Percentiles rank a stretch among this genome's conserved stretches.
phyloP scores from a whole-genome alignment of 2,888 invertebrate species.

The Hirtodrosophila alboralis region DNA sequence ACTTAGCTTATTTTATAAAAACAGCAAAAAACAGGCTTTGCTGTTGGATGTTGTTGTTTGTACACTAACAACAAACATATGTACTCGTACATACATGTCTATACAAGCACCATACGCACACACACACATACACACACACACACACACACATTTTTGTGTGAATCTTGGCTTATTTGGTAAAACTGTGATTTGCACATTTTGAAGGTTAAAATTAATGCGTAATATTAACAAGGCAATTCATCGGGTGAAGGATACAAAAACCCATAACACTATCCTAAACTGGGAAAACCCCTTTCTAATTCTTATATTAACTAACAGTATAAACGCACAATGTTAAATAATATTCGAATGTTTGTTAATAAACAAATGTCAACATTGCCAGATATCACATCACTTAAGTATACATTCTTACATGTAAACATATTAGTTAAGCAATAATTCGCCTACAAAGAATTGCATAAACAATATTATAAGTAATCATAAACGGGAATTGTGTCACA shows the following conservation, averaged over 20 bases:
- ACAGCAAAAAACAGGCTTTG: constrained; percentile 5
- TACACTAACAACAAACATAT: constrained; percentile 19
- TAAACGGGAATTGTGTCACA: constrained; percentile 1
- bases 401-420: neutral
- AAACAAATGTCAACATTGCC: constrained; percentile 14
- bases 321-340: no score
- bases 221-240: constrained; percentile 1
- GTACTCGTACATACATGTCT: neutral
- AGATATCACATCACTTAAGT: constrained; percentile 5
- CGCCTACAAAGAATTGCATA: constrained; percentile 11
- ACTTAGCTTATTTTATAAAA: constrained; percentile 8
- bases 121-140: constrained; percentile 5
- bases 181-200: constrained; percentile 25
- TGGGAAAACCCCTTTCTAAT: neutral
- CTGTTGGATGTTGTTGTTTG: constrained; percentile 14
- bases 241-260: constrained; percentile 19
- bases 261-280: constrained; percentile 3
- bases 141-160: constrained; percentile 21
- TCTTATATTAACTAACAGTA: constrained; percentile 4
- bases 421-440: neutral
- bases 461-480: constrained; percentile 7
- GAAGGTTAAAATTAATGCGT: constrained; percentile 22
- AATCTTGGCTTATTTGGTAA: constrained; percentile 40
- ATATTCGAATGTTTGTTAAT: constrained; percentile 13
- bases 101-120: neutral